Evolutionary conservation across 2,797 vertebrate species (phyloP).

Genomic region (Sus cebifrons): DNA sequence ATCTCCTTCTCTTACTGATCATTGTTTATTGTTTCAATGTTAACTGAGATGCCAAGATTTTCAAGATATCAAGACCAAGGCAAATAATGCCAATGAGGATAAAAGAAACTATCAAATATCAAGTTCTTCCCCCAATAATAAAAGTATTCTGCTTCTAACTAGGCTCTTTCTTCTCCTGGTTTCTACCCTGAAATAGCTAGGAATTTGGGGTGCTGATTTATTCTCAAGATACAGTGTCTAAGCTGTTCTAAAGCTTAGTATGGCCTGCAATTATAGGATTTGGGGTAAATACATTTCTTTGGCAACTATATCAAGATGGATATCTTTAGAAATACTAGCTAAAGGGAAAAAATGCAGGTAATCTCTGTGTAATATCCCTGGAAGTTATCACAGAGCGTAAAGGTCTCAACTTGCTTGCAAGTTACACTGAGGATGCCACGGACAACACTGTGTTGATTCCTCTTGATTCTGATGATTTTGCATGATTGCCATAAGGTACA

Average conservation of each 20-base stretch:
- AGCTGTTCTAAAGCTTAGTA: not conserved
- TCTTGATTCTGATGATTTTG: not conserved
- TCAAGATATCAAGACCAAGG: not conserved
- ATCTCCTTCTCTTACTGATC: not conserved
- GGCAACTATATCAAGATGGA: not conserved
- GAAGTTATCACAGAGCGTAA: not conserved
- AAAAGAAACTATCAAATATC: not conserved
- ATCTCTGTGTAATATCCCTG: not conserved
- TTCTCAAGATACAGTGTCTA: not conserved
- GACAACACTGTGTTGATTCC: accelerated
- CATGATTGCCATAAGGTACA: not conserved
- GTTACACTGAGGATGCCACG: not conserved
- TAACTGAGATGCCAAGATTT: not conserved
- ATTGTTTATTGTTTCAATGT: not conserved
- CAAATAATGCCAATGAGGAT: not conserved
- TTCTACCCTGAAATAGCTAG: not conserved
- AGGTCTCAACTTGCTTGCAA: not conserved
- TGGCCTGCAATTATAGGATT: not conserved
- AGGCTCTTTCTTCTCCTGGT: not conserved
- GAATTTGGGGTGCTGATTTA: not conserved
- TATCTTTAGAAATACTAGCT: not conserved
- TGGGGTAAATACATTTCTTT: not conserved
- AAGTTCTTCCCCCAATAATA: not conserved
- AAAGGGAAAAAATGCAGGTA: not conserved
- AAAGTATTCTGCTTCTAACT: not conserved